A percentile compares a stretch with the other conserved stretches of the same genome.
These are phyloP conservation scores for Heliangelus exortis DNA, from an alignment of 2,797 vertebrate genomes.

Conservation along the genomic window DNA sequence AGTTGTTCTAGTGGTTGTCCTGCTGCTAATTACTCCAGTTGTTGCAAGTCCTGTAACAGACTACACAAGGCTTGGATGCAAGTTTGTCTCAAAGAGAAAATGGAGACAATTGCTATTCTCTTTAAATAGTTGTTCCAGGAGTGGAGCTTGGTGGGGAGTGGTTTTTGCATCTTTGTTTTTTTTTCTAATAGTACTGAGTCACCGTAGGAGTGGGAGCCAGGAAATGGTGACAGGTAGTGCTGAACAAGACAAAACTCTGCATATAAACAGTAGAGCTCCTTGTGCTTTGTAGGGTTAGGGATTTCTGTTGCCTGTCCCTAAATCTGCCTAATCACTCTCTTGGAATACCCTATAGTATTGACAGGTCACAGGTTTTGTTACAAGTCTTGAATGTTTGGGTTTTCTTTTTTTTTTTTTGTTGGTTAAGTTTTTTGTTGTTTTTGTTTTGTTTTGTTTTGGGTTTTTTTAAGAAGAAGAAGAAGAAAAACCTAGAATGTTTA, in stretches of 20 bases:
- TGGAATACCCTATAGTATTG: background rate
- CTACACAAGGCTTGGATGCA: background rate
- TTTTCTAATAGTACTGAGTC: background rate
- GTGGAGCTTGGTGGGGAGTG: background rate
- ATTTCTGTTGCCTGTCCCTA: background rate
- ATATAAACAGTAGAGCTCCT: background rate
- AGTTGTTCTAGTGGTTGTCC: background rate
- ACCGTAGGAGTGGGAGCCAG: background rate
- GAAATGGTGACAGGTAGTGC: background rate
- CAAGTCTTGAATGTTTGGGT: background rate
- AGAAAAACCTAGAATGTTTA: background rate
- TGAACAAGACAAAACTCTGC: background rate
- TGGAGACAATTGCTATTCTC: background rate
- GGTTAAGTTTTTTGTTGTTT: no score
- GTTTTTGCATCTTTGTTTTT: background rate
- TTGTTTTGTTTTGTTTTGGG: no score
- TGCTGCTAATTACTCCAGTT: background rate
- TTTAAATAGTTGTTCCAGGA: background rate
- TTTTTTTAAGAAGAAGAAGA: background rate
- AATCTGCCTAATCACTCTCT: background rate
- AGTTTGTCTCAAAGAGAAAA: background rate
- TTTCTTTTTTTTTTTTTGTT: no score
- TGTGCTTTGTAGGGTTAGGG: background rate
- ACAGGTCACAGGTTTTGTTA: background rate
- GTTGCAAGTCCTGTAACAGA: background rate